Evolutionary conservation across 2,888 invertebrate species (phyloP), one percentile per base, ranked within the genome.

Genomic region (Drosophila infuscata): DNA sequence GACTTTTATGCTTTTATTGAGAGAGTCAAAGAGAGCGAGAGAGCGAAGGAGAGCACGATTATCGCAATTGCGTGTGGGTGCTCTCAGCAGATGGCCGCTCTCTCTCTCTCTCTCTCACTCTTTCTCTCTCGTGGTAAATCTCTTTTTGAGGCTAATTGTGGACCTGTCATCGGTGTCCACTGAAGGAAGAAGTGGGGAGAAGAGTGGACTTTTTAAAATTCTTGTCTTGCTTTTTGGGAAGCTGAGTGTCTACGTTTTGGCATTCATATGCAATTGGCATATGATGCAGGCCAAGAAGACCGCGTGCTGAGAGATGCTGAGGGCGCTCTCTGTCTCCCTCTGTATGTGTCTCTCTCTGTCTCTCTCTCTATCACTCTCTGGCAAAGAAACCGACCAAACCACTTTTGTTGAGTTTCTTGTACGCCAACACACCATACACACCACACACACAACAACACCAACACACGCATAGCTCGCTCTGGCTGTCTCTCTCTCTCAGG

Each of bases 131-230:
- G 5, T 43, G 43, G 43, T 35, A 29, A 56, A 25, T 43, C 43
- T 74, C 79, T 57, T 69, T 62, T 61, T 56, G 76, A 83, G 78
- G 91, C 92, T 92, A 91, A 91, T 91, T 91, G 92, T 91, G 90
- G 91, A 91, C 91, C 92, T 91, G 91, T 91, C 91, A 91, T 91
- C 92, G 89, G 77, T 83, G 82, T 69, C 74, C 81, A 70, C 74
- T 69, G 67, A 25, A 53, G 62, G 41, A 69, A 41, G 56, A 43
- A 46, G 67, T 49, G 15, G 38, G 81, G 74, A 3, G 20, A 3
- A 12, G 4, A 25, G 46, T 7, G 3, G 15, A 25, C 82, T 76
- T 81, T 83, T 89, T 85, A 79, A 88, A 84, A 90, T 89, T 91
- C 90, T 86, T 90, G 76, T 79, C 87, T 81, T 81, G 73, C 62